Evolutionary conservation across 2,888 invertebrate genomes (phyloP).

Genomic region (Rhorus exstirpatorius): DNA sequence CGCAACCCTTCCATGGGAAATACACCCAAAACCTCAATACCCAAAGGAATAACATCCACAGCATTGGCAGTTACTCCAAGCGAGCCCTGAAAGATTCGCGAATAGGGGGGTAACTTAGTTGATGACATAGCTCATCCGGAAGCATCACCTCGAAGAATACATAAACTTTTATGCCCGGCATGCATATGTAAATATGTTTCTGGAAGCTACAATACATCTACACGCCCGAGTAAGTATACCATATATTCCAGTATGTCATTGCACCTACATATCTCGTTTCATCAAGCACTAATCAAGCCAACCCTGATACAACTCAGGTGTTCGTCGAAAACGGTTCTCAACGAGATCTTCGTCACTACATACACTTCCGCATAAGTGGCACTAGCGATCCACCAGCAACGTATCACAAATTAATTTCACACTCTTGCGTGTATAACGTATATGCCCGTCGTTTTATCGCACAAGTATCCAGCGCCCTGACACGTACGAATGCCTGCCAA

Average conservation of each 20-base stretch:
- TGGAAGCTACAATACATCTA: neutral
- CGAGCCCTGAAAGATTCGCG: neutral
- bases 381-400: conserved; percentile 33
- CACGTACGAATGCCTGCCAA: conserved; percentile 63
- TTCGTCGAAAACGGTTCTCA: conserved; percentile 27
- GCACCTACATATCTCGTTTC: neutral
- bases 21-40: neutral
- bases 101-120: neutral
- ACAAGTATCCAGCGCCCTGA: conserved; percentile 15
- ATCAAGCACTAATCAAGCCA: neutral
- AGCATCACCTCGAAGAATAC: neutral
- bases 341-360: conserved; percentile 35
- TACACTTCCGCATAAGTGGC: conserved; percentile 40
- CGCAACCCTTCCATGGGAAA: neutral
- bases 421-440: conserved; percentile 26
- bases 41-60: neutral
- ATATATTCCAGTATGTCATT: neutral
- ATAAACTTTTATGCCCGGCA: neutral
- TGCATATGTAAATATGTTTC: neutral
- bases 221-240: too few species aligned
- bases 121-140: too few species aligned
- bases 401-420: conserved; percentile 71
- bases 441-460: conserved; percentile 21
- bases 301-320: neutral
- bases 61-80: neutral